Conservation (phyloP, 1,140 invertebrate species). For the Thereuonema tuberculata region DNA sequence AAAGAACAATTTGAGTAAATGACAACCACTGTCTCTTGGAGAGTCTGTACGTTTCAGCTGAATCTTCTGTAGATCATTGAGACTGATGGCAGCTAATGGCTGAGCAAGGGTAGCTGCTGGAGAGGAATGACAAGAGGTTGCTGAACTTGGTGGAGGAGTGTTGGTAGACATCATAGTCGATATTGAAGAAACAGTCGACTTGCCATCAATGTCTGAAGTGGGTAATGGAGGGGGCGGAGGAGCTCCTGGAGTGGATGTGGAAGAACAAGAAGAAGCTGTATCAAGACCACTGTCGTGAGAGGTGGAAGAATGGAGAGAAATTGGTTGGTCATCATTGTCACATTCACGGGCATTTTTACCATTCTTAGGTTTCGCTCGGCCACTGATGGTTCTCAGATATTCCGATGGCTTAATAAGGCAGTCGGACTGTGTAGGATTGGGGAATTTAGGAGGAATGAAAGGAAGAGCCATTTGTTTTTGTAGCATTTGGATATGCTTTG, state of each 20-base stretch:
- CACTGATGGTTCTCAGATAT: conserved; percentile 59
- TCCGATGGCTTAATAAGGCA: conserved; percentile 83
- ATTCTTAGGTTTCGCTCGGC: background rate
- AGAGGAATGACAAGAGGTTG: background rate
- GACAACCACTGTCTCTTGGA: background rate
- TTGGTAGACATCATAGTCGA: background rate
- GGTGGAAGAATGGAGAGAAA: background rate
- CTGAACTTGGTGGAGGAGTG: background rate
- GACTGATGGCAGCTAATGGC: conserved; percentile 65
- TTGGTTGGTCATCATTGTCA: background rate
- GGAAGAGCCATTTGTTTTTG: conserved; percentile 68
- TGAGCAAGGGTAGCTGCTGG: conserved; percentile 36
- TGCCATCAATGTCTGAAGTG: background rate
- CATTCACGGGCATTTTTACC: background rate
- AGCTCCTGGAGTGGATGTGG: conserved; percentile 35
- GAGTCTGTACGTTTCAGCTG: conserved; percentile 52
- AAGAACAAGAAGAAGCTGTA: conserved; percentile 12
- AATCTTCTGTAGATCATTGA: conserved; percentile 68
- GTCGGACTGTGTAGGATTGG: conserved; percentile 44
- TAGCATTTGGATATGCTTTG: conserved; percentile 40
- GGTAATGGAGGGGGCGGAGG: background rate
- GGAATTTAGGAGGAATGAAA: conserved; percentile 78
- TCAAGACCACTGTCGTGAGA: conserved; percentile 5
- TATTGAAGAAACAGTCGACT: background rate
- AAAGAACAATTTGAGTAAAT: background rate